Conservation (phyloP, 2,113 vertebrate species). For the Scomber japonicus region DNA sequence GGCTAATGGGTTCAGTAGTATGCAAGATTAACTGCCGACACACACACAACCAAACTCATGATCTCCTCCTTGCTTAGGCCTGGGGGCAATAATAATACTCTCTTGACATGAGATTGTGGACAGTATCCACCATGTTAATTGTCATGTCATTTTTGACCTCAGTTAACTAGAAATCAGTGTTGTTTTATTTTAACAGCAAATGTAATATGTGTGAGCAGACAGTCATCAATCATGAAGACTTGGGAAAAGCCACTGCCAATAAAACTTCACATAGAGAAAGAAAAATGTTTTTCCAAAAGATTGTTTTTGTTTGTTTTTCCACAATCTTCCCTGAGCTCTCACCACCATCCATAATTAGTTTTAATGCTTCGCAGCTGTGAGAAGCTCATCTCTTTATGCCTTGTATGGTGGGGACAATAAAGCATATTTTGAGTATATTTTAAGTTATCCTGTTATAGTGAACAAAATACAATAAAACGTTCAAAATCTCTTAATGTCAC, state of each 20-base stretch:
- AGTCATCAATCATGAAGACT: conserved; percentile 27
- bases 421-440: no score
- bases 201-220: neutral
- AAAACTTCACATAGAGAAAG: conserved; percentile 30
- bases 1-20: no score
- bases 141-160: neutral
- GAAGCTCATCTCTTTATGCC: conserved; percentile 1
- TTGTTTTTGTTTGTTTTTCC: conserved; percentile 19
- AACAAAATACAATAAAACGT: no score
- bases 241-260: neutral
- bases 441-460: no score
- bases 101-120: no score
- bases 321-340: neutral
- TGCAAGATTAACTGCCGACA: no score
- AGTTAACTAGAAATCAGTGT: neutral
- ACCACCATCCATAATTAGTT: conserved; percentile 21
- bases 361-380: conserved; percentile 29
- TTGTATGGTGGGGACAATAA: no score
- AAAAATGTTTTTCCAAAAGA: conserved; percentile 31
- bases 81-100: no score
- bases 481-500: no score
- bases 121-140: no score
- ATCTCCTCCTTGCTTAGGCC: no score
- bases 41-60: no score
- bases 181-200: neutral